These are phyloP conservation scores for Labroides dimidiatus DNA, from an alignment of 2,797 vertebrate species.

Conservation along the genomic window DNA sequence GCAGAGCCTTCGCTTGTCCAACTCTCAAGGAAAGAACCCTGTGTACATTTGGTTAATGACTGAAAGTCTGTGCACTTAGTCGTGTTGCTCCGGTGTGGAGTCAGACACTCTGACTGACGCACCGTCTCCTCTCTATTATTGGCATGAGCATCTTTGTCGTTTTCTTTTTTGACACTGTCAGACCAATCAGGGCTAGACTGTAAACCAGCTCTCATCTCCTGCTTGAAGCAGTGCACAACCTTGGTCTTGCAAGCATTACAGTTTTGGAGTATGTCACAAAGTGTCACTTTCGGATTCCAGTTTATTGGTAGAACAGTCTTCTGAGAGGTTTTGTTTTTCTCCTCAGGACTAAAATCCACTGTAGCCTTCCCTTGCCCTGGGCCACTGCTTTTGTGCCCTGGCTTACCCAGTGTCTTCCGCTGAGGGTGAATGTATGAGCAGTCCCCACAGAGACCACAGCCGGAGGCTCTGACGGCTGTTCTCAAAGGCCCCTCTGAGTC, in stretches of 20 bases:
- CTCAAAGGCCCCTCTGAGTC: slow-evolving; percentile 52
- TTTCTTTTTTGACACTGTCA: slow-evolving; percentile 19
- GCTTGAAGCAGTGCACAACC: slow-evolving; percentile 73
- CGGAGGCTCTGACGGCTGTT: slow-evolving; percentile 44
- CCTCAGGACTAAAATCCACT: slow-evolving; percentile 1
- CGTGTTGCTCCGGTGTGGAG: slow-evolving; percentile 8
- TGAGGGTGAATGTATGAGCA: slow-evolving; percentile 47
- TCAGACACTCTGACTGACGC: slow-evolving; percentile 26
- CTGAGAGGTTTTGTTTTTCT: slow-evolving; percentile 14
- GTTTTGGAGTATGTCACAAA: slow-evolving; percentile 73
- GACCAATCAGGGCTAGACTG: slow-evolving; percentile 39
- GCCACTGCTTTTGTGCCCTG: slow-evolving; percentile 4
- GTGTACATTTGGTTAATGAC: slow-evolving; percentile 7
- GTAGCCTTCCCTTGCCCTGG: slow-evolving; percentile 4
- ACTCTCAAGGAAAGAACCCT: slow-evolving; percentile 11
- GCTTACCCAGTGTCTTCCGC: slow-evolving; percentile 39
- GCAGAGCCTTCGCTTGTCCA: slow-evolving; percentile 39
- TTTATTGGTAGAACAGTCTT: slow-evolving; percentile 39
- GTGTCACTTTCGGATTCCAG: slow-evolving; percentile 66
- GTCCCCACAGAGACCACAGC: slow-evolving; percentile 58
- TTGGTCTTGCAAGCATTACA: slow-evolving; percentile 61
- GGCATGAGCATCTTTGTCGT: slow-evolving; percentile 8
- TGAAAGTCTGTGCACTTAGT: background rate
- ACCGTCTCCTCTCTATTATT: slow-evolving; percentile 7
- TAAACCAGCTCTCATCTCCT: slow-evolving; percentile 56